Base-by-base conservation (phyloP, 2,888 invertebrate species). In the Eremobia ochroleuca region DNA sequence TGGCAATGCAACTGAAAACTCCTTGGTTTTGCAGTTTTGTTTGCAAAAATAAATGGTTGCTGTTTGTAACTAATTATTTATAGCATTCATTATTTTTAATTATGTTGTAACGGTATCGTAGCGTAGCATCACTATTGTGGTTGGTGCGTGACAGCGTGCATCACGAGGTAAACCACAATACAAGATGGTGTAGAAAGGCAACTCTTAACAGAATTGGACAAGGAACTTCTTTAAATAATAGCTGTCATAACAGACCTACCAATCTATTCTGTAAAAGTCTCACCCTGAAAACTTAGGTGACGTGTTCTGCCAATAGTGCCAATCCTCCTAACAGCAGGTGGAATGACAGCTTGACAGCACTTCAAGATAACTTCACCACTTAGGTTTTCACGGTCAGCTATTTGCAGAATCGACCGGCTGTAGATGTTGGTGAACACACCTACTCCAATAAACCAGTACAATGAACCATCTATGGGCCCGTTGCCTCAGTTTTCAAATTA, bases 121-220 rank as follows among this genome's bases (percentile, higher is more conserved):
- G 34, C n/a, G 65, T 77, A 61, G 68, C 90, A 86, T 85, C 90
- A 86, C 91, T 91, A 89, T 74, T 49, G 75, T 83, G 88, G 77
- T 58, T 75, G 82, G 85, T 88, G 91, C 91, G 92, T 93, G 92
- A 92, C 91, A 89, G 84, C 79, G 89, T 90, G 85, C 88, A 89
- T 91, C 92, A 91, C 91, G 91, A 91, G 89, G 85, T 85, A 74
- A 65, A 79, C 55, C 74, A 73, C 59, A 49, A 55, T 8, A 61
- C 34, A 86, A 73, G 8, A 49, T 49, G 2, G 13, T 18, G 8
- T 69, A 83, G 84, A 79, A 84, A 25, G 21, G 4, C 52, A 52
- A 84, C 34, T 73, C n/a, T 34, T 21, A 11, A 6, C 31, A 37
- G 1, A 25, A 34, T 8, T 59, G 49, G 25, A 61, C 15, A 59